Evolutionary conservation across 2,113 vertebrate genomes (phyloP).

Genomic region (Cepphus grylle): DNA sequence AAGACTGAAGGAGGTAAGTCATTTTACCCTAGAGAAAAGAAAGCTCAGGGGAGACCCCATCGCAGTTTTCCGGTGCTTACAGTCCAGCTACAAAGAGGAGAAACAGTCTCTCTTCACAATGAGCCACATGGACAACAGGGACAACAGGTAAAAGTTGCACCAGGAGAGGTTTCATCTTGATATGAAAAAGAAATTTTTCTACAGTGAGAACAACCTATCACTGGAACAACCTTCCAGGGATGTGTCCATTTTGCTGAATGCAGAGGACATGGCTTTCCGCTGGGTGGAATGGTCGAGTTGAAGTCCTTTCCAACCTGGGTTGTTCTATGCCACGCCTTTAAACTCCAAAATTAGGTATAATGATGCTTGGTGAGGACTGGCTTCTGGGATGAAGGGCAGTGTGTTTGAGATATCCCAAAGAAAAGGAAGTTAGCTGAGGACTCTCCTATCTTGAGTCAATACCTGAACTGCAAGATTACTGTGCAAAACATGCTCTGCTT

Average conservation of each 20-base stretch:
- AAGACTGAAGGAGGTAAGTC: background rate
- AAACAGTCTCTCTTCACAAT: background rate
- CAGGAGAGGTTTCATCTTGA: background rate
- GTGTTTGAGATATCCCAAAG: background rate
- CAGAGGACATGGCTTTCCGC: background rate
- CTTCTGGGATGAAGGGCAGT: background rate
- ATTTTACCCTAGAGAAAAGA: background rate
- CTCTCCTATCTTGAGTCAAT: background rate
- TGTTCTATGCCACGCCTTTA: background rate
- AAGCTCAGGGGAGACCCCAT: background rate
- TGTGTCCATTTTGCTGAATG: background rate
- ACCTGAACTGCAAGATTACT: background rate
- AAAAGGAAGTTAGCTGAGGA: background rate
- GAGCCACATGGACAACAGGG: background rate
- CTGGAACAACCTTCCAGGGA: background rate
- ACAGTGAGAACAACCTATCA: background rate
- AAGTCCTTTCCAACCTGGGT: background rate
- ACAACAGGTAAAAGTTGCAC: background rate
- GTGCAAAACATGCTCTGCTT: background rate
- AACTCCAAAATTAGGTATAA: background rate
- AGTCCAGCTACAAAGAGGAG: background rate
- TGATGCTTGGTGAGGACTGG: background rate
- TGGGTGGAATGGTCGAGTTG: background rate
- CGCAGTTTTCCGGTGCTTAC: background rate
- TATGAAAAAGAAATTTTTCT: background rate